Evolutionary conservation across 1,140 invertebrate species (phyloP).

Genomic region (Platorchestia sp.): DNA sequence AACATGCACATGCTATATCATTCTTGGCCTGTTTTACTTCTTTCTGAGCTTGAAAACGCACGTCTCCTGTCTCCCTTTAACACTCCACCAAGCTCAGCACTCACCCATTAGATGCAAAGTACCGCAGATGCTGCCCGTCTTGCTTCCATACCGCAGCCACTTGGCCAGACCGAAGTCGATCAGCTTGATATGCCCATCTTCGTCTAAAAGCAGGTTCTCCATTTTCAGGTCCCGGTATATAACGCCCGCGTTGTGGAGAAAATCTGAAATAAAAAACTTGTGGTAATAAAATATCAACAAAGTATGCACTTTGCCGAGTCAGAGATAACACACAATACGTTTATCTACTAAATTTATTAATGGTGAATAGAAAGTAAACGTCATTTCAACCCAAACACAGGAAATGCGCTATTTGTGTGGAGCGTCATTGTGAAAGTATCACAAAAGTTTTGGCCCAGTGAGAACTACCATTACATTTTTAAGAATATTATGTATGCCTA

Average conservation of each 20-base stretch:
- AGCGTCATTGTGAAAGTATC: not conserved
- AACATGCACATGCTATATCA: no score
- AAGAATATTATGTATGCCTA: not conserved
- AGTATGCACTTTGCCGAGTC: not conserved
- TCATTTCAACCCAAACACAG: not conserved
- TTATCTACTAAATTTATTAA: no score
- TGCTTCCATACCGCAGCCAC: constrained; percentile 82
- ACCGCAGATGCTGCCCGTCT: constrained; percentile 89
- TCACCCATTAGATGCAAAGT: constrained; percentile 93
- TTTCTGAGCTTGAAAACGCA: no score
- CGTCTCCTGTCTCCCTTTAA: no score
- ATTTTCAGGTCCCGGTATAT: constrained; percentile 93
- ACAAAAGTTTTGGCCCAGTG: not conserved
- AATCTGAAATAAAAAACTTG: constrained; percentile 77
- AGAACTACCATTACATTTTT: not conserved
- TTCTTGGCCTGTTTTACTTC: no score
- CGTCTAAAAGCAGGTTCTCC: constrained; percentile 90
- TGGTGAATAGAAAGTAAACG: not conserved
- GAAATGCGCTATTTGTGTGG: not conserved
- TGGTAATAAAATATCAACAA: not conserved
- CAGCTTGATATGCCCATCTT: constrained; percentile 82
- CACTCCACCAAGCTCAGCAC: no score
- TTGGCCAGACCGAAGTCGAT: constrained; percentile 96
- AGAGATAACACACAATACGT: not conserved
- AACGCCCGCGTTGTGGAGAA: constrained; percentile 90